Evolutionary conservation across 2,888 invertebrate genomes (phyloP), one percentile per base, ranked within the genome.

Genomic region (Andrena trimmerana): DNA sequence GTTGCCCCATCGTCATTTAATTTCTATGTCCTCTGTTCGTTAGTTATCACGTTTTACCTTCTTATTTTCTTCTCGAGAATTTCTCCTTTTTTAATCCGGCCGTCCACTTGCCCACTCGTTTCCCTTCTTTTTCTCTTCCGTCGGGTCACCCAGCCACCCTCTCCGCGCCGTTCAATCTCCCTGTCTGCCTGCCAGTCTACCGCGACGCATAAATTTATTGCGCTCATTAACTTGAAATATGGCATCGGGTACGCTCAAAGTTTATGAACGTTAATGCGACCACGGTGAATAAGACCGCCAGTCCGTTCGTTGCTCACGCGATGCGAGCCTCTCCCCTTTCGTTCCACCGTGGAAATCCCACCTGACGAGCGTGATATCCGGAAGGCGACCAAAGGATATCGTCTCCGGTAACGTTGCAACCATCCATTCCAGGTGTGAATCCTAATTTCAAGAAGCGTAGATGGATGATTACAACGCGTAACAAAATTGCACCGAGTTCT

Each of bases 161-260:
- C 66, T 72, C 69, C 74, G 52, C 75, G 72, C 24, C 84, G 83
- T 82, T 86, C 86, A 87, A 86, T 88, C 87, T 89, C 86, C 86
- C 86, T 86, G 84, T 85, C 87, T 80, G 84, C 78, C 84, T 89
- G 89, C 85, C 89, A 88, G 88, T 89, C 86, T 84, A 85, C 84
- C 87, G 80, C 88, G 90, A 89, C 89, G 90, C 90, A 91, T 89
- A 91, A 91, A 91, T 91, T 91, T 91, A 91, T 91, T 86, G 90
- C 88, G 82, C 91, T 91, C 91, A 89, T 91, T 91, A 91, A 90
- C 84, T 90, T 91, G 90, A 91, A 91, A 88, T 90, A 91, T 91
- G 83, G 91, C 90, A 88, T 88, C 88, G 88, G 86, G 84, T 85
- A 82, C 83, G 87, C 82, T 91, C 87, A 89, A 91, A 90, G 88